These are phyloP conservation scores for Helostoma temminkii DNA, from an alignment of 2,797 vertebrate genomes.

Conservation along the genomic window DNA sequence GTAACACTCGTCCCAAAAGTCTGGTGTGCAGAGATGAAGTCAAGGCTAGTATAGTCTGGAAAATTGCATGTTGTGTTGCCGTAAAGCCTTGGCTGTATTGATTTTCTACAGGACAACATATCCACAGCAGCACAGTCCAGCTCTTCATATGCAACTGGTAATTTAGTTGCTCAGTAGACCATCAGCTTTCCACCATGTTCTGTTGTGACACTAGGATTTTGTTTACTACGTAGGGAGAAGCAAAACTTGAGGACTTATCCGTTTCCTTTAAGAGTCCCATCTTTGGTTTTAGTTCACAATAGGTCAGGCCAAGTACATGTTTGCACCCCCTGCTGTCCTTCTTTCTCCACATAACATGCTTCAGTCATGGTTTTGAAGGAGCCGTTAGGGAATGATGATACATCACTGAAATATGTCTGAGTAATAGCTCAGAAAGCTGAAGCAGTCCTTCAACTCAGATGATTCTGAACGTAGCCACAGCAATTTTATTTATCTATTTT, in stretches of 20 bases:
- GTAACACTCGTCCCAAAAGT: background rate
- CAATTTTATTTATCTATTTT: constrained; percentile 17
- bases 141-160: constrained; percentile 27
- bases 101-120: constrained; percentile 22
- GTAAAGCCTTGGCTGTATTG: background rate
- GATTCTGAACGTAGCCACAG: constrained; percentile 25
- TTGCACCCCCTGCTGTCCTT: background rate
- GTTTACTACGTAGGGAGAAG: background rate
- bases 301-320: constrained; percentile 8
- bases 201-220: constrained; percentile 1
- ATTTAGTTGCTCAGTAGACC: constrained; percentile 54
- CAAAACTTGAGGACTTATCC: constrained; percentile 9
- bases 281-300: constrained; percentile 20
- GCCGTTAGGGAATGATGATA: constrained; percentile 24
- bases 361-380: constrained; percentile 21
- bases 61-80: constrained; percentile 19
- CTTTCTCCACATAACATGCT: too few relatives aligned
- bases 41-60: background rate
- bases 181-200: constrained; percentile 46
- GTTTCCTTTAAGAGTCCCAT: constrained; percentile 7
- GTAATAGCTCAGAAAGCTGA: constrained; percentile 26
- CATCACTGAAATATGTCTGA: constrained; percentile 36
- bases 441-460: constrained; percentile 5
- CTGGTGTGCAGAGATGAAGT: background rate
- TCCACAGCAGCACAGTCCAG: constrained; percentile 12